phyloP scores from a whole-genome alignment of 2,888 invertebrate genomes.

The Drosophila heteroneura region DNA sequence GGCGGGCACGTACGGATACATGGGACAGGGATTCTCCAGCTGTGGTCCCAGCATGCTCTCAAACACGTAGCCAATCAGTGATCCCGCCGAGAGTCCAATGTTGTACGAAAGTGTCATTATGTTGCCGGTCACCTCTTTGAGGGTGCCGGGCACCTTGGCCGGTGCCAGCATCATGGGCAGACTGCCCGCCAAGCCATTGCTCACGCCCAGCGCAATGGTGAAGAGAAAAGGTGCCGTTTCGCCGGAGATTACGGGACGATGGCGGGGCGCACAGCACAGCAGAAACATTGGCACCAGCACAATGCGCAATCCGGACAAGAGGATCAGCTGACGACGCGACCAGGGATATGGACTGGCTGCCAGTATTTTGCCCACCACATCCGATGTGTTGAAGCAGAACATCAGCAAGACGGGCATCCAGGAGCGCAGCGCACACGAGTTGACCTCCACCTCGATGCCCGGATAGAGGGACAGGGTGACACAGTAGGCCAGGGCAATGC shows the following conservation, averaged over 20 bases:
- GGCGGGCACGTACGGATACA: slow-evolving; percentile 80
- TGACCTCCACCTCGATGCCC: slow-evolving; percentile 95
- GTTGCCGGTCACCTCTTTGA: slow-evolving; percentile 96
- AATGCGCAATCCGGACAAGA: slow-evolving; percentile 90
- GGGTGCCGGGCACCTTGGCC: slow-evolving; percentile 93
- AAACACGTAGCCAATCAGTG: slow-evolving; percentile 93
- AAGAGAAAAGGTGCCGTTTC: slow-evolving; percentile 90
- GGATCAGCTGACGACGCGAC: slow-evolving; percentile 91
- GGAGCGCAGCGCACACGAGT: slow-evolving; percentile 92
- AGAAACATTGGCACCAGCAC: slow-evolving; percentile 92
- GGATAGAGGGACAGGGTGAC: slow-evolving; percentile 96
- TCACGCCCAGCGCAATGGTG: slow-evolving; percentile 90
- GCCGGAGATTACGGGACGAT: slow-evolving; percentile 89
- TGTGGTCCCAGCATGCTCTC: slow-evolving; percentile 88
- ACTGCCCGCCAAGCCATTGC: slow-evolving; percentile 95
- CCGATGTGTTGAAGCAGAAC: slow-evolving; percentile 94
- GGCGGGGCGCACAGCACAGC: slow-evolving; percentile 92
- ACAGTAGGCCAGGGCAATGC: slow-evolving; percentile 94
- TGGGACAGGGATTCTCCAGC: slow-evolving; percentile 86
- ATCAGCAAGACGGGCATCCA: slow-evolving; percentile 97
- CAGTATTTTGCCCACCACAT: slow-evolving; percentile 91
- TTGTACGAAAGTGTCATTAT: slow-evolving; percentile 97
- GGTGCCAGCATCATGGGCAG: slow-evolving; percentile 97
- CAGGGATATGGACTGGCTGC: slow-evolving; percentile 93
- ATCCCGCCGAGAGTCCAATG: slow-evolving; percentile 93